phyloP scores from a whole-genome alignment of 1,140 invertebrate genomes.

The Papilio polyxenes region DNA sequence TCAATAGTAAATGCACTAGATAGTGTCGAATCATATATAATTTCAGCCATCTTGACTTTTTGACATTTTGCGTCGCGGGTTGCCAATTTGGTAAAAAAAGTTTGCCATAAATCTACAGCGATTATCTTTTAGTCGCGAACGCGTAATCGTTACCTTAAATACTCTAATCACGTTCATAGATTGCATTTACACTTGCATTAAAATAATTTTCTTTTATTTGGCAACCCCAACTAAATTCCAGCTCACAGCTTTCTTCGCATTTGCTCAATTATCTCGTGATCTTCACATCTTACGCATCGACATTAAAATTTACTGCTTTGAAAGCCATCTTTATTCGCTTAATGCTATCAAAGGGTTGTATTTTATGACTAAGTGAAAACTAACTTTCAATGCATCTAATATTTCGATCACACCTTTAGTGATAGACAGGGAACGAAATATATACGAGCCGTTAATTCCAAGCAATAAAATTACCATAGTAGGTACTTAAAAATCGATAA shows the following conservation, averaged over 20 bases:
- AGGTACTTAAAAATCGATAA: slow-evolving; percentile 24
- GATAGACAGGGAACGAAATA: slow-evolving; percentile 29
- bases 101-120: background rate
- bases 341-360: slow-evolving; percentile 50
- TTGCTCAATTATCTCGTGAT: slow-evolving; percentile 72
- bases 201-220: slow-evolving; percentile 41
- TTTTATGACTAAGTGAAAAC: slow-evolving; percentile 47
- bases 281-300: slow-evolving; percentile 71
- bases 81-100: slow-evolving; percentile 41
- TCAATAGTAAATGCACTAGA: background rate
- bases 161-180: slow-evolving; percentile 14
- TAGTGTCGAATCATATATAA: slow-evolving; percentile 36
- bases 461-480: slow-evolving; percentile 22
- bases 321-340: slow-evolving; percentile 57
- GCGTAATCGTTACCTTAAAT: background rate
- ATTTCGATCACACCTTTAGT: slow-evolving; percentile 23
- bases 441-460: slow-evolving; percentile 21
- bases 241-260: slow-evolving; percentile 78
- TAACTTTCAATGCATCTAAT: slow-evolving; percentile 31
- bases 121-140: slow-evolving; percentile 32
- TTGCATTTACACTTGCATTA: slow-evolving; percentile 16
- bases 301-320: slow-evolving; percentile 59
- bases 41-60: slow-evolving; percentile 41
- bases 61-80: slow-evolving; percentile 49
- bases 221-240: slow-evolving; percentile 61